Evolutionary conservation across 1,140 invertebrate species (phyloP).

Genomic region (Bombus consobrinus): DNA sequence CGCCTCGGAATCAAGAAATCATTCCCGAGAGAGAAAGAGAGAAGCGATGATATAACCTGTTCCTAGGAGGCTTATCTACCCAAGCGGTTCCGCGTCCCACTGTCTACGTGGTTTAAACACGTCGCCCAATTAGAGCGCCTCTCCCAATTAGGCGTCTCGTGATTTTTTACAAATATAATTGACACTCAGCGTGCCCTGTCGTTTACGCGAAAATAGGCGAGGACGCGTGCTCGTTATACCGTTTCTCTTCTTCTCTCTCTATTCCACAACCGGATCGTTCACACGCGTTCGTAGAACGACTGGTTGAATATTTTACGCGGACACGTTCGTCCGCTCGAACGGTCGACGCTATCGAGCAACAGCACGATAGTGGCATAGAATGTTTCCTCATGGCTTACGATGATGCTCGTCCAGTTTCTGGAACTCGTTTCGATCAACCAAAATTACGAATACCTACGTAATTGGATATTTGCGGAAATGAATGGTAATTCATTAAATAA

Average conservation of each 20-base stretch:
- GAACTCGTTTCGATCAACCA: not conserved
- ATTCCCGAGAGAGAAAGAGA: conserved; percentile 13
- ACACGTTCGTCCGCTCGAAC: not conserved
- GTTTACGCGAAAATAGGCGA: conserved; percentile 46
- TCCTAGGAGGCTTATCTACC: conserved; percentile 28
- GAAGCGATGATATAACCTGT: conserved; percentile 28
- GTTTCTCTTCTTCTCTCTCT: not conserved
- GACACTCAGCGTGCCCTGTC: not conserved
- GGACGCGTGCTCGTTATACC: conserved; percentile 39
- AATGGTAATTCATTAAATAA: not conserved
- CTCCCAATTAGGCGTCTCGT: conserved; percentile 11
- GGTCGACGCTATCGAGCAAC: not conserved
- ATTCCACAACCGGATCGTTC: conserved; percentile 1
- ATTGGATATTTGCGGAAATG: not conserved
- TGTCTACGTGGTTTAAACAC: conserved; percentile 28
- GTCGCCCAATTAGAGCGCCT: conserved; percentile 24
- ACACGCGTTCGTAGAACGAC: conserved; percentile 20
- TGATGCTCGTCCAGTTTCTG: not conserved
- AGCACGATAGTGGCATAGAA: not conserved
- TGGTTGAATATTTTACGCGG: conserved; percentile 24
- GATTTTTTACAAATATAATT: conserved; percentile 24
- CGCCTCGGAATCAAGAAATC: conserved; percentile 46
- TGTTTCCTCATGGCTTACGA: not conserved
- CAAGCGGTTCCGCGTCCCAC: not conserved
- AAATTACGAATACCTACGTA: not conserved